Evolutionary conservation across 2,797 vertebrate genomes (phyloP), one percentile per base, ranked within the genome.

Genomic region (Bovichtus diacanthus): DNA sequence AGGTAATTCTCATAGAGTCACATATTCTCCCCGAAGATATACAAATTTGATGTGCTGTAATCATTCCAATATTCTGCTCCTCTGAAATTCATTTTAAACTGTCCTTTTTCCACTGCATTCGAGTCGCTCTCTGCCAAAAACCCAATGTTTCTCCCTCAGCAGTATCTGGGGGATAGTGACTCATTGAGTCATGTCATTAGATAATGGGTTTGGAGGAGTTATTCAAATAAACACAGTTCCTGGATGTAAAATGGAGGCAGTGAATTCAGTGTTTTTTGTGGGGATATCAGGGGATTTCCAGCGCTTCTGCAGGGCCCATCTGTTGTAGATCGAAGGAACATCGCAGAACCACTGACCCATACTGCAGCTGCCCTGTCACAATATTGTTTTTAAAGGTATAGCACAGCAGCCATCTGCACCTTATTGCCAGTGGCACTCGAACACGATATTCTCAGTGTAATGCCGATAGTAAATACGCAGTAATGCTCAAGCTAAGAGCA

Each of bases 151-250:
- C 85, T 79, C 81, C 70, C 74, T 77, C 64, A 65, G 81, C 71
- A 50, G 72, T 72, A 71, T 87, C 89, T 81, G 62, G 86, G 87
- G 89, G 72, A 78, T 72, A 77, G 88, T 91, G 89, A 93, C 90
- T 93, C 90, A 92, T 85, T 82, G 85, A 92, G 82, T 88, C 84
- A 88, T 89, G 86, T 90, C 90, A 92, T 90, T 91, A 89, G 88
- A 91, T 91, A 90, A 90, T 91, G 87, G 85, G 50, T 88, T 89
- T 84, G 80, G 85, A 90, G 87, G 78, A 83, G 87, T 82, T 88
- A 85, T 84, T 91, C 86, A 91, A 90, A 92, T 85, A 89, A 93
- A 92, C 87, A 88, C 89, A 86, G 69, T 86, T 88, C 79, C 89
- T 89, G 74, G 77, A 86, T 85, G 82, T 88, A 81, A 86, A 87